These are phyloP conservation scores for Spatula versicolor DNA, from an alignment of 2,797 vertebrate genomes.

Conservation along the genomic window DNA sequence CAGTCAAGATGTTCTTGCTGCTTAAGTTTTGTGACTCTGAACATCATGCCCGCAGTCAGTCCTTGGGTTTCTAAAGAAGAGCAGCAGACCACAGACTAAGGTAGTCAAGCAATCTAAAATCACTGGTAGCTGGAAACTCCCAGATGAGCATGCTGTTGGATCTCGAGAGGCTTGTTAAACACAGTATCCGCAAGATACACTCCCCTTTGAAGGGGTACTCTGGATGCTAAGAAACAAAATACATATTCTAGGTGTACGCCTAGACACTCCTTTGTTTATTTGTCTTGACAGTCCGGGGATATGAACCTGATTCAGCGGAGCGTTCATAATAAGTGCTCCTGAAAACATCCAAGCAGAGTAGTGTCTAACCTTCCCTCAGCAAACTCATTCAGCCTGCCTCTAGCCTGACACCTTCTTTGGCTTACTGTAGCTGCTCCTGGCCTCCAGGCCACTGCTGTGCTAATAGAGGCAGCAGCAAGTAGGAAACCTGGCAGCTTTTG, in stretches of 20 bases:
- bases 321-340: neutral
- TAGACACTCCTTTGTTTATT: neutral
- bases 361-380: neutral
- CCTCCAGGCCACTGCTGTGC: neutral
- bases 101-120: neutral
- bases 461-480: neutral
- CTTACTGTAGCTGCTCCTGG: neutral
- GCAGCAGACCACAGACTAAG: neutral
- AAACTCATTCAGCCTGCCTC: neutral
- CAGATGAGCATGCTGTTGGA: neutral
- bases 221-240: neutral
- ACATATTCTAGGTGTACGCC: neutral
- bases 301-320: neutral
- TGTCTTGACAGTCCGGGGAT: neutral
- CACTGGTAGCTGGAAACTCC: conserved; percentile 18
- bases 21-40: neutral
- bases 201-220: neutral
- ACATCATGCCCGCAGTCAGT: neutral
- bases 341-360: neutral
- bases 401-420: neutral
- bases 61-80: neutral
- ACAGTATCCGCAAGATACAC: neutral
- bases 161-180: conserved; percentile 24
- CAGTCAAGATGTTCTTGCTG: neutral
- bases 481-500: neutral